Conservation (phyloP, 2,797 vertebrate genomes). For the Steatocranus sp. region DNA sequence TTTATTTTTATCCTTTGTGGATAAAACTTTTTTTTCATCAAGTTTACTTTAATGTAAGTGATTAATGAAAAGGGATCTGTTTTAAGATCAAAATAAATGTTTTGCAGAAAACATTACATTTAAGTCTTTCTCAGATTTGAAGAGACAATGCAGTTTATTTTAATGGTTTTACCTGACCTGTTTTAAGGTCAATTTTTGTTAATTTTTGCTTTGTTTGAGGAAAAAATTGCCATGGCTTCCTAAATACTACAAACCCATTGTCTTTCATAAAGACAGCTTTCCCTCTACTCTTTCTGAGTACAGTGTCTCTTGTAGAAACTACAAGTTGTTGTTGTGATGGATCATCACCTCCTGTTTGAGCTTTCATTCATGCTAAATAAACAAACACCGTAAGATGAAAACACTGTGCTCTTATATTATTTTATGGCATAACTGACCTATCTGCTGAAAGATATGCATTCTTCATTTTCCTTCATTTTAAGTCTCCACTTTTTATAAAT, state of each 20-base stretch:
- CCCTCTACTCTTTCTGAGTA: conserved; percentile 17
- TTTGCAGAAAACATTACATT: not conserved
- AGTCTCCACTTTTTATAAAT: not conserved
- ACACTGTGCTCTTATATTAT: not conserved
- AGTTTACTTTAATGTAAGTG: not conserved
- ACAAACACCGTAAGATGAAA: not conserved
- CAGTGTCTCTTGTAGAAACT: conserved; percentile 31
- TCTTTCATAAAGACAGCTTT: conserved; percentile 33
- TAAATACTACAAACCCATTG: not conserved
- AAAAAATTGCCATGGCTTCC: not conserved
- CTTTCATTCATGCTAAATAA: not conserved
- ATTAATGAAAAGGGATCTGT: not conserved
- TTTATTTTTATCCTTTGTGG: not conserved
- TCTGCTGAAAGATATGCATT: not conserved
- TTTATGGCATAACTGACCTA: not conserved
- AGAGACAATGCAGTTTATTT: not conserved
- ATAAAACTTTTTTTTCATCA: not conserved
- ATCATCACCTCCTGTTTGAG: not conserved
- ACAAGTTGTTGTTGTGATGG: conserved; percentile 31
- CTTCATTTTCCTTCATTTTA: not conserved
- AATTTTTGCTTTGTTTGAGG: not conserved
- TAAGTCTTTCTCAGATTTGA: not conserved
- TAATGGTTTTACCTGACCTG: not conserved
- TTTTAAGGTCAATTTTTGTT: not conserved
- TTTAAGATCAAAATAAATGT: not conserved